phyloP scores from a whole-genome alignment of 2,888 invertebrate genomes.

The Chrysina gloriosa region DNA sequence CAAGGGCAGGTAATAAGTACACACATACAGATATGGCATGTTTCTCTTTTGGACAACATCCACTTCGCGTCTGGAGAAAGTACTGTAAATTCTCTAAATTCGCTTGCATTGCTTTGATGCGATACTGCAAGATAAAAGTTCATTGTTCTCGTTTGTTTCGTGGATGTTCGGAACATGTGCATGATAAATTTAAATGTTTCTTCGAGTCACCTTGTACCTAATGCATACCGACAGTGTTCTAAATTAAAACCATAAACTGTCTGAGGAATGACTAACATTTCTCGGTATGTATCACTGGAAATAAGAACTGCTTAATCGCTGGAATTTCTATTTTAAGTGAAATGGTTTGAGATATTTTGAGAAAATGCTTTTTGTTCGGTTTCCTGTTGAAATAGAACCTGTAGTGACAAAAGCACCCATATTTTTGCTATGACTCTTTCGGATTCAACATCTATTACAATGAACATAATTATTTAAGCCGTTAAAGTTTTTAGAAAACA shows the following conservation, averaged over 20 bases:
- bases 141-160: not conserved
- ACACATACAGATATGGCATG: not conserved
- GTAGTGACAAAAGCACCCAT: too few relatives aligned
- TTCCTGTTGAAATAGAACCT: too few relatives aligned
- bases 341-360: not conserved
- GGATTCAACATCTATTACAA: too few relatives aligned
- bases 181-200: slow-evolving; percentile 20
- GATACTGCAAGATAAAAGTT: slow-evolving; percentile 7
- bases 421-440: too few relatives aligned
- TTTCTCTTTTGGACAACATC: not conserved
- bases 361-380: not conserved
- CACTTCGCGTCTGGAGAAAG: slow-evolving; percentile 6
- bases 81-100: not conserved
- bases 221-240: slow-evolving; percentile 11
- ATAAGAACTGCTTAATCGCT: not conserved
- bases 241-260: slow-evolving; percentile 25
- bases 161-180: slow-evolving; percentile 8
- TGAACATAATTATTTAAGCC: too few relatives aligned
- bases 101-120: not conserved
- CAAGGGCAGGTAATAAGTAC: slow-evolving; percentile 9
- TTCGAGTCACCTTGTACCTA: slow-evolving; percentile 29
- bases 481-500: too few relatives aligned
- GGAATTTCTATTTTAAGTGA: slow-evolving; percentile 32
- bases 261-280: not conserved
- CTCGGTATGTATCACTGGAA: not conserved